Base-by-base conservation (phyloP, 2,888 invertebrate species). In the Endotricha flammealis region DNA sequence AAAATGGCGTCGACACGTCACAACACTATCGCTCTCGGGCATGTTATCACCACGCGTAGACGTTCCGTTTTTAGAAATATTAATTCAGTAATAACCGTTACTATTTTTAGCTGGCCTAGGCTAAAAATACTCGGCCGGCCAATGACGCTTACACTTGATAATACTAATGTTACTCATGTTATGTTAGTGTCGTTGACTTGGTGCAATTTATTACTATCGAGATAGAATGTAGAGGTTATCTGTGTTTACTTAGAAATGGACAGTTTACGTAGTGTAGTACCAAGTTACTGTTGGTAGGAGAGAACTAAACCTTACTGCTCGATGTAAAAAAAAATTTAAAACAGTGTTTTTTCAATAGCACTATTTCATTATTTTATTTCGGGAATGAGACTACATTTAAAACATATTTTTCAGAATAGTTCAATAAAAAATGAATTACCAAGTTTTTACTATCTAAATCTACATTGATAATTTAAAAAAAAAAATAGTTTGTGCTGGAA, bases 21-120 rank as follows among this genome's bases (percentile, higher is more conserved):
- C 53, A 36, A 47, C 45, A 59, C 69, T 77, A 81, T 80, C 81
- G 71, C 70, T 70, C 69, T 71, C 76, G 65, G 64, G 41, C 70
- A 56, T 67, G 80, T 82, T 83, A 83, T 83, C 83, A 79, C 48
- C 58, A 46, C 62, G 70, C 72, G 80, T 75, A 80, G 78, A 79
- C 80, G 76, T 72, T 83, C 85, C 81, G 71, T 86, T 85, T 86
- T 86, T 86, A 86, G 86, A 86, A 85, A 86, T 86, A 86, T 86
- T 86, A 86, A 85, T 85, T 82, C 83, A 80, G 81, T 85, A 80
- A 86, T 86, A 85, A 86, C 81, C 62, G 73, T 64, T 66, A 77
- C 85, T 86, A 86, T 85, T 82, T 86, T 82, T 86, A 86, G 86
- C 79, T 70, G 74, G 75, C 77, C 83, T 83, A 83, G 79, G 71